Evolutionary conservation across 2,888 invertebrate species (phyloP).

Genomic region (Ptychoptera albimana): DNA sequence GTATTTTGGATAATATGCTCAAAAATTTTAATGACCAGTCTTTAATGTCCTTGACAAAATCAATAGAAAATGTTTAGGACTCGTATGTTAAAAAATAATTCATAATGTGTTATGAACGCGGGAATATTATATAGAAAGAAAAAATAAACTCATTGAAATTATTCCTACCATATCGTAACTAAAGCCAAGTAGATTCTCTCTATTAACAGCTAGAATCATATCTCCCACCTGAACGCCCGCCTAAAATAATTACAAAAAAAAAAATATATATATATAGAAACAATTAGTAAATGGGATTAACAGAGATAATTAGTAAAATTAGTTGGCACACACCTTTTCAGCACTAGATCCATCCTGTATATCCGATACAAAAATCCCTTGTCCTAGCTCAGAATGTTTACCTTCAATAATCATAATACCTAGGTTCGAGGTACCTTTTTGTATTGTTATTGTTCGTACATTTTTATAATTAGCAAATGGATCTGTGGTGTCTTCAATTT

Average conservation of each 20-base stretch:
- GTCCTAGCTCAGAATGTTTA: conserved; percentile 78
- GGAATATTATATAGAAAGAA: no score
- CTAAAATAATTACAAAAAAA: conserved; percentile 28
- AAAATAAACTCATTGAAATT: conserved; percentile 1
- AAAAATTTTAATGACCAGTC: no score
- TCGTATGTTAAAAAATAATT: background rate
- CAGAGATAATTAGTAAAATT: no score
- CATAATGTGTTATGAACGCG: background rate
- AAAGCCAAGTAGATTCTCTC: conserved; percentile 72
- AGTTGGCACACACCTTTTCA: conserved; percentile 44
- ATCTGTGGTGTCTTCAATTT: conserved; percentile 28
- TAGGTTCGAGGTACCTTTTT: conserved; percentile 62
- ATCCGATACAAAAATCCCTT: conserved; percentile 86
- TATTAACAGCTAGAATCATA: conserved; percentile 91
- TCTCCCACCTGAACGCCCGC: conserved; percentile 93
- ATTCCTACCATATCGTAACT: conserved; percentile 68
- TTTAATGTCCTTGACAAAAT: no score
- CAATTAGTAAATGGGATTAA: background rate
- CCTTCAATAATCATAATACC: conserved; percentile 95
- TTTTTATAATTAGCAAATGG: conserved; percentile 46
- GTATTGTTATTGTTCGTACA: conserved; percentile 63
- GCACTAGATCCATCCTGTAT: conserved; percentile 81
- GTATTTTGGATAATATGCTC: no score
- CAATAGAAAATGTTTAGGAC: no score
- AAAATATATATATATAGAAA: background rate